These are phyloP conservation scores for Pampusana beccarii DNA, from an alignment of 2,113 vertebrate species.

Conservation along the genomic window DNA sequence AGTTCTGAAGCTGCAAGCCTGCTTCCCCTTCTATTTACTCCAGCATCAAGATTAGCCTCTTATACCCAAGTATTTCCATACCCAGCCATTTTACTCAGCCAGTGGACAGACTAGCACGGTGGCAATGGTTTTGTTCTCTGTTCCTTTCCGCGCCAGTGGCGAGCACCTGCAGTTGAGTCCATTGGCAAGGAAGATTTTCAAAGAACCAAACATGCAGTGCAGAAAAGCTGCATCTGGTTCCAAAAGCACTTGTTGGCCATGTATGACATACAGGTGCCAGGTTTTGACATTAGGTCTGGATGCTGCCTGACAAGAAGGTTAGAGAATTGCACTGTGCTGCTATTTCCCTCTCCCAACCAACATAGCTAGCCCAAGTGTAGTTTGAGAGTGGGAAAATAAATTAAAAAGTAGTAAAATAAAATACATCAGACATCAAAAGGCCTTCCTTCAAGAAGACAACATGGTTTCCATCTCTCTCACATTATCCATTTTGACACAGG, in stretches of 20 bases:
- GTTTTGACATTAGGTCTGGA: background rate
- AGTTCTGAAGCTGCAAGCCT: background rate
- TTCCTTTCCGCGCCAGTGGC: background rate
- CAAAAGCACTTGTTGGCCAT: background rate
- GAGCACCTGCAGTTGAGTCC: background rate
- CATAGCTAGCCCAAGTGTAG: background rate
- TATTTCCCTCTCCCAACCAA: background rate
- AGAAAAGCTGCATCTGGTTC: background rate
- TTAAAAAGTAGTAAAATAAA: background rate
- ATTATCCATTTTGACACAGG: background rate
- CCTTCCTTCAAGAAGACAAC: background rate
- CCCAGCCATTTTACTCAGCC: background rate
- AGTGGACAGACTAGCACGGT: background rate
- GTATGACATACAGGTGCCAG: background rate
- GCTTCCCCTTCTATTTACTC: background rate
- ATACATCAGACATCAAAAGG: background rate
- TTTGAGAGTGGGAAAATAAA: background rate
- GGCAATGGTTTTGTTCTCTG: background rate
- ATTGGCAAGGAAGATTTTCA: background rate
- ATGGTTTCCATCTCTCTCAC: background rate
- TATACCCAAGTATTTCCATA: background rate
- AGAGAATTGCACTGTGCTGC: background rate
- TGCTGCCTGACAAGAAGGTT: background rate
- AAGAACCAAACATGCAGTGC: background rate
- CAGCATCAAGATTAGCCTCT: background rate